Conservation (phyloP, 1,140 invertebrate species). For the Lordiphosa collinella region DNA sequence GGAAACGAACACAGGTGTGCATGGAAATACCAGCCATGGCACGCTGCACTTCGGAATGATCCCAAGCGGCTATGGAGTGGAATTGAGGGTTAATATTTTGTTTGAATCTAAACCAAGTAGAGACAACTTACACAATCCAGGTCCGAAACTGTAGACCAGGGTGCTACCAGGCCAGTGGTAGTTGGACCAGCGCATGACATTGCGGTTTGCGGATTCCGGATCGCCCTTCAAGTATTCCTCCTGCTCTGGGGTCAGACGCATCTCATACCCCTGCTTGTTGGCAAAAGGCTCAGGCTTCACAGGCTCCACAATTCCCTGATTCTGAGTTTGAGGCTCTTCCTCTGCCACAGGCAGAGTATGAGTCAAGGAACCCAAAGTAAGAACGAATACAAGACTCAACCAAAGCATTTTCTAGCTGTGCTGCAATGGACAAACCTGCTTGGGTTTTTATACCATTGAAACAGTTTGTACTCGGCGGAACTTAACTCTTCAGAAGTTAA, state of each 20-base stretch:
- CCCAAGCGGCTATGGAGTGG: not conserved
- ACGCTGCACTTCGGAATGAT: not conserved
- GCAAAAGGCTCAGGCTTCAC: too few species aligned
- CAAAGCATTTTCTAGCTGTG: too few species aligned
- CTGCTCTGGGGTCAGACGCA: constrained; percentile 19
- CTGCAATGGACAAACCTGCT: too few species aligned
- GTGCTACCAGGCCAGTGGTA: constrained; percentile 36
- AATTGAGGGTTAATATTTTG: too few species aligned
- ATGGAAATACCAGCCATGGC: constrained; percentile 34
- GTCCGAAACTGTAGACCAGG: constrained; percentile 36
- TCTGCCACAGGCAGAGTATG: not conserved
- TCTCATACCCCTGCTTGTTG: not conserved
- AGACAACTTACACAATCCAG: constrained; percentile 21
- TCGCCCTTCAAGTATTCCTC: not conserved
- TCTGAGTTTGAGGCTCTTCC: constrained; percentile 1
- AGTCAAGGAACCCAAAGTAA: too few species aligned
- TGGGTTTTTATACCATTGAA: too few species aligned
- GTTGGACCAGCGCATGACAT: constrained; percentile 6
- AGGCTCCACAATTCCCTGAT: too few species aligned
- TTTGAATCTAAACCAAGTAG: not conserved
- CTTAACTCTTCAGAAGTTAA: too few species aligned
- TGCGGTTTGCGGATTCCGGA: not conserved
- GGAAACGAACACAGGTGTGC: constrained; percentile 33
- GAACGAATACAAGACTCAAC: too few species aligned
- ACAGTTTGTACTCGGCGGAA: too few species aligned